These are phyloP conservation scores for Bubo scandiacus DNA, from an alignment of 2,113 vertebrate species.

Conservation along the genomic window DNA sequence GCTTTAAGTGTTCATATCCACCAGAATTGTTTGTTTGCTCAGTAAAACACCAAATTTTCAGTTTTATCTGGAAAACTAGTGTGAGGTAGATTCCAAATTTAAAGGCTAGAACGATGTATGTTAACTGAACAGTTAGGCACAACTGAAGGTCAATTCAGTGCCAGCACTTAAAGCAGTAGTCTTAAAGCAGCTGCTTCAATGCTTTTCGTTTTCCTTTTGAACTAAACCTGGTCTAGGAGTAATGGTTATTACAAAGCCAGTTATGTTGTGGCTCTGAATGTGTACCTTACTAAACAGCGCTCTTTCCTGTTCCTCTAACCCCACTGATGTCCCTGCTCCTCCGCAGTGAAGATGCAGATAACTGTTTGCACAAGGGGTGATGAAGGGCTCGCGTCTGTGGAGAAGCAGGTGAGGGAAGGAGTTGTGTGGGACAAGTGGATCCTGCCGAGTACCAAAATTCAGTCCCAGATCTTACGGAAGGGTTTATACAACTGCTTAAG, in stretches of 20 bases:
- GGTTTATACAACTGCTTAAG: neutral
- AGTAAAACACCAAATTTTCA: neutral
- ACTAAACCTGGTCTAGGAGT: neutral
- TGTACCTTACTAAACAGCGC: neutral
- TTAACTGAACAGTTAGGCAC: neutral
- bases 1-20: neutral
- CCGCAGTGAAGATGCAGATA: neutral
- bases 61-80: neutral
- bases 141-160: neutral
- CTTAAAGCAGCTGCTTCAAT: neutral
- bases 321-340: neutral
- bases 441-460: neutral
- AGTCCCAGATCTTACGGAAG: neutral
- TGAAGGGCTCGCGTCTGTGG: neutral
- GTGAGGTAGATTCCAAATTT: neutral
- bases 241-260: neutral
- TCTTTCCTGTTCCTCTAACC: neutral
- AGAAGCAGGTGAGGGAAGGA: neutral
- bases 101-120: neutral
- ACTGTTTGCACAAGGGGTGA: neutral
- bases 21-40: neutral
- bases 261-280: neutral
- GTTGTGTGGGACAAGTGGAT: neutral
- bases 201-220: neutral
- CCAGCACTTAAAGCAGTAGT: neutral